phyloP scores from a whole-genome alignment of 2,113 vertebrate genomes.

The Scytalopus superciliaris region DNA sequence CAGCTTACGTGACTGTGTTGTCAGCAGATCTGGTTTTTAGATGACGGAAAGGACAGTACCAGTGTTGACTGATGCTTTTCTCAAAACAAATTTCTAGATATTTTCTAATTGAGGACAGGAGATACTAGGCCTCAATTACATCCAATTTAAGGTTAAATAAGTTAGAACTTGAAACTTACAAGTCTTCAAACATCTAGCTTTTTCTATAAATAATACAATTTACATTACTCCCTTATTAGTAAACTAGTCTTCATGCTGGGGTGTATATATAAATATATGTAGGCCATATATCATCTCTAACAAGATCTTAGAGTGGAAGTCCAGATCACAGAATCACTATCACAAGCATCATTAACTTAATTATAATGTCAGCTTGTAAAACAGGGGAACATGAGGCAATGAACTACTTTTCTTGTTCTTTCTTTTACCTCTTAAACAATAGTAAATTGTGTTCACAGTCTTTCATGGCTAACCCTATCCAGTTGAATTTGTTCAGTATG shows the following conservation, averaged over 20 bases:
- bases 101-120: background rate
- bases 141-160: background rate
- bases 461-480: background rate
- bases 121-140: background rate
- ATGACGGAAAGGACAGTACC: background rate
- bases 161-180: background rate
- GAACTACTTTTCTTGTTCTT: background rate
- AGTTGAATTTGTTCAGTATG: background rate
- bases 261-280: background rate
- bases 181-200: background rate
- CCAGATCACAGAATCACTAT: background rate
- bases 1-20: background rate
- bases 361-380: background rate
- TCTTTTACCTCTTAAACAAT: background rate
- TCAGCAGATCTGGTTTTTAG: constrained; percentile 2
- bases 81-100: background rate
- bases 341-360: background rate
- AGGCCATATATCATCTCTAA: background rate
- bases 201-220: background rate
- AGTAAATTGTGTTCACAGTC: background rate
- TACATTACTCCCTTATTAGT: background rate
- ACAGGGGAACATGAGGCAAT: background rate
- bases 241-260: background rate
- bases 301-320: background rate
- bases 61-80: background rate